A percentile compares a stretch with the other conserved stretches of the same genome.
These are phyloP conservation scores for Myrmecophaga tridactyla DNA, from an alignment of 2,113 vertebrate genomes.

Conservation along the genomic window DNA sequence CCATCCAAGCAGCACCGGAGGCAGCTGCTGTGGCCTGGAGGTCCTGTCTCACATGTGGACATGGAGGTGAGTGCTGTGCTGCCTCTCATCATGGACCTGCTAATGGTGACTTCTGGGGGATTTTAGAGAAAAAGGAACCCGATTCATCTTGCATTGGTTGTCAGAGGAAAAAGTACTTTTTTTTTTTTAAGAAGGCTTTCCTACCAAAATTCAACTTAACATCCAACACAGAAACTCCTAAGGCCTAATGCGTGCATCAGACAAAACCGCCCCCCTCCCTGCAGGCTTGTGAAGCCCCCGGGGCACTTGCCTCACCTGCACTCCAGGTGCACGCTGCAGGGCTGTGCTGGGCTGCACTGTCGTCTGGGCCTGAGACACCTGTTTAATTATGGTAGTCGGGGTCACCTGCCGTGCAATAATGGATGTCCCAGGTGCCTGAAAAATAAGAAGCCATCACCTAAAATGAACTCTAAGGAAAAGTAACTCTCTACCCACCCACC, in stretches of 20 bases:
- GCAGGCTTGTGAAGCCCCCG: background rate
- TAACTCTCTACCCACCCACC: rapidly evolving
- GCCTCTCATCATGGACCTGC: background rate
- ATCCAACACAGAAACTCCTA: rapidly evolving
- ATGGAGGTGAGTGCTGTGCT: too few relatives aligned
- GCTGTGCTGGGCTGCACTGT: constrained; percentile 89
- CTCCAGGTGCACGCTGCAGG: constrained; percentile 91
- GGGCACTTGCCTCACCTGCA: constrained; percentile 85
- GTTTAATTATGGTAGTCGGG: constrained; percentile 94
- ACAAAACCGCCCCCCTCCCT: background rate
- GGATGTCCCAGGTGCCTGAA: constrained; percentile 90
- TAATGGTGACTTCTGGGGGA: too few relatives aligned
- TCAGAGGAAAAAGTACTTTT: background rate
- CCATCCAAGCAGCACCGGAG: too few relatives aligned
- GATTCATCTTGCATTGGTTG: rapidly evolving
- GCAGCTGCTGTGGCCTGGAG: too few relatives aligned
- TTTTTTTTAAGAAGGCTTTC: too few relatives aligned
- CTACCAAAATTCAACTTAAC: background rate
- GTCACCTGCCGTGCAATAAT: constrained; percentile 91
- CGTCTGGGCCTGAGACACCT: constrained; percentile 90
- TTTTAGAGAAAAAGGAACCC: background rate
- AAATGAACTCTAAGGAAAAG: background rate
- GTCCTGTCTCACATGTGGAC: too few relatives aligned
- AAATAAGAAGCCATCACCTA: background rate
- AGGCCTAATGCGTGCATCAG: background rate